These are phyloP conservation scores for Malurus splendens DNA, from an alignment of 2,797 vertebrate species.

Conservation along the genomic window DNA sequence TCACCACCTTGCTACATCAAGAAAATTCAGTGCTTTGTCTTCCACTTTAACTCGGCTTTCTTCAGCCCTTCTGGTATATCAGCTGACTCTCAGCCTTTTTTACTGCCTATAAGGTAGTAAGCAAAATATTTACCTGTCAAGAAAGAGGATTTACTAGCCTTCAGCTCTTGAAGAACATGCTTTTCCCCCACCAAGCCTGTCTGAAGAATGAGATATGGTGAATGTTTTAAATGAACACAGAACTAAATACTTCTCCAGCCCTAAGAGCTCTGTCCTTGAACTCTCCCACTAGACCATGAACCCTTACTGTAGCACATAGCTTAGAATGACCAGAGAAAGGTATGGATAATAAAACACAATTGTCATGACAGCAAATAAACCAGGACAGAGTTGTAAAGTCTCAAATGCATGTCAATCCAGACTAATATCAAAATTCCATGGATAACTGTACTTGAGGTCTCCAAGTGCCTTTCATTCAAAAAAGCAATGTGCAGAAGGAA, in stretches of 20 bases:
- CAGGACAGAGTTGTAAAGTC: not conserved
- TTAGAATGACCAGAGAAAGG: not conserved
- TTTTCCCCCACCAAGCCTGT: not conserved
- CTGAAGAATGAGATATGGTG: not conserved
- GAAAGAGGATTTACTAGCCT: not conserved
- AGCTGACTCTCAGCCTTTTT: not conserved
- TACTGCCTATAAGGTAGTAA: not conserved
- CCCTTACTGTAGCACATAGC: fast-evolving
- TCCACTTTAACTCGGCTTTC: not conserved
- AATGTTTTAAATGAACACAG: not conserved
- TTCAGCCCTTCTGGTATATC: not conserved
- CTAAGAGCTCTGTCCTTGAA: not conserved
- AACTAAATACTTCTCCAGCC: not conserved
- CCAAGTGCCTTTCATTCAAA: not conserved
- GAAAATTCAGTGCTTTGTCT: not conserved
- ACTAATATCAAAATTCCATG: not conserved
- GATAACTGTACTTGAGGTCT: not conserved
- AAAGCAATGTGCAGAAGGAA: not conserved
- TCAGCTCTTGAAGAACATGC: not conserved
- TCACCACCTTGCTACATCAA: not conserved
- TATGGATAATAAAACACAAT: not conserved
- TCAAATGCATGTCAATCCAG: not conserved
- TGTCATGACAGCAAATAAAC: not conserved
- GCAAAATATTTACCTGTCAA: not conserved
- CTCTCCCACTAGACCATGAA: not conserved